Evolutionary conservation across 2,797 vertebrate genomes (phyloP), one percentile per base, ranked within the genome.

Genomic region (Acanthopagrus latus): DNA sequence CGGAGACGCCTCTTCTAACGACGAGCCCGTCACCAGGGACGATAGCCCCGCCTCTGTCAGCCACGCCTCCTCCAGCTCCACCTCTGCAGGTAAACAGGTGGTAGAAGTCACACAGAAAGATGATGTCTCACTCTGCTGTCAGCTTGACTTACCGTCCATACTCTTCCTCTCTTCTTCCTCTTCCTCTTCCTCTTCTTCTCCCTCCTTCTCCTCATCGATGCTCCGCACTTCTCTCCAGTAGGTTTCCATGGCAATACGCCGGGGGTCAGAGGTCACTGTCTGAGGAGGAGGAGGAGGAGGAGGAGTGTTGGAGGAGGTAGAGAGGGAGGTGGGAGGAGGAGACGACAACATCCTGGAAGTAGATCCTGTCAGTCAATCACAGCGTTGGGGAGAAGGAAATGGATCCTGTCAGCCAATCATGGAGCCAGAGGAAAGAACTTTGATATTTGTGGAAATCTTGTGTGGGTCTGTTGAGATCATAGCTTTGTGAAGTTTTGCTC

Each of bases 41-140:
- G 97, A 97, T 17, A 99, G 83, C 11, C 98, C 98, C 0, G 97
- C 97, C 0, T 97, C 97, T 68, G 95, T 95, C 18, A 99, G 91
- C 98, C 98, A 99, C 76, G 96, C 96, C 52, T 97, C 98, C 86
- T 99, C 97, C 78, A 97, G 86, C 77, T 98, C 97, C 11, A 96
- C 96, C 91, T 99, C 98, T 99, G 89, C 2, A 74, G 13, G 58
- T 54, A 33, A 44, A 68, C 20, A 80, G 25, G 71, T 18, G 9
- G 47, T 67, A 1, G 11, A 25, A 50, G 18, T 43, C 4, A 23
- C 7, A 10, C 7, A 44, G 54, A 47, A 4, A 64, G 25, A 23
- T 1, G 0, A 51, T 0, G 16, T 46, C 17, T 55, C 62, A 38
- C 51, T 60, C 33, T 69, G 64, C 5, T 21, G n/a, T 29, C 13